These are phyloP conservation scores for Kryphioiulus occultus DNA, from an alignment of 2,888 invertebrate genomes.

Conservation along the genomic window DNA sequence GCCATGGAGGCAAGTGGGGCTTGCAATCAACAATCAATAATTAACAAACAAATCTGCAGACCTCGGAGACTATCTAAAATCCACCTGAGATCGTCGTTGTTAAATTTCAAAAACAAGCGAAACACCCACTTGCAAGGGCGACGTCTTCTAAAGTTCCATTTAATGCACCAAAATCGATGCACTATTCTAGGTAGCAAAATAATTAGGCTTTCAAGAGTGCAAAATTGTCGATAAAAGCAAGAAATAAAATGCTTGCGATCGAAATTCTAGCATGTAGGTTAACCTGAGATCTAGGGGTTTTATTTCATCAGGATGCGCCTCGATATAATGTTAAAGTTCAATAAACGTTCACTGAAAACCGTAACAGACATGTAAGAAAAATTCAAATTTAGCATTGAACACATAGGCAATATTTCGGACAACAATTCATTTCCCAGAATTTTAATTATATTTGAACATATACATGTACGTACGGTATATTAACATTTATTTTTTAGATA, in stretches of 20 bases:
- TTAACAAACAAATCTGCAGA: not conserved
- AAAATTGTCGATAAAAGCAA: constrained; percentile 22
- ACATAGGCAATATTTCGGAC: no score
- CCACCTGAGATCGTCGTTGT: not conserved
- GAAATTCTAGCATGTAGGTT: not conserved
- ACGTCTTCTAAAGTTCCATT: not conserved
- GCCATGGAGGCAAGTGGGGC: not conserved
- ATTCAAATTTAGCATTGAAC: no score
- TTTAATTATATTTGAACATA: no score
- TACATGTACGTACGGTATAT: no score
- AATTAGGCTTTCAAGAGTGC: constrained; percentile 16
- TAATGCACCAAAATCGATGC: constrained; percentile 13
- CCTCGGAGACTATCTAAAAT: not conserved
- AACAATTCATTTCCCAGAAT: no score
- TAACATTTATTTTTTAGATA: no score
- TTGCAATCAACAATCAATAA: not conserved
- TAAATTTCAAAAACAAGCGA: not conserved
- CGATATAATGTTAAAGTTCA: not conserved
- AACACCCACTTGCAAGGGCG: not conserved
- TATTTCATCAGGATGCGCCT: not conserved
- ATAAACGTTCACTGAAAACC: not conserved
- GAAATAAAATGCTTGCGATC: not conserved
- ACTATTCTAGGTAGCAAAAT: constrained; percentile 1
- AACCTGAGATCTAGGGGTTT: not conserved
- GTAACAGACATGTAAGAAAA: no score